phyloP scores from a whole-genome alignment of 2,888 invertebrate species.

The Sphaerophoria taeniata region DNA sequence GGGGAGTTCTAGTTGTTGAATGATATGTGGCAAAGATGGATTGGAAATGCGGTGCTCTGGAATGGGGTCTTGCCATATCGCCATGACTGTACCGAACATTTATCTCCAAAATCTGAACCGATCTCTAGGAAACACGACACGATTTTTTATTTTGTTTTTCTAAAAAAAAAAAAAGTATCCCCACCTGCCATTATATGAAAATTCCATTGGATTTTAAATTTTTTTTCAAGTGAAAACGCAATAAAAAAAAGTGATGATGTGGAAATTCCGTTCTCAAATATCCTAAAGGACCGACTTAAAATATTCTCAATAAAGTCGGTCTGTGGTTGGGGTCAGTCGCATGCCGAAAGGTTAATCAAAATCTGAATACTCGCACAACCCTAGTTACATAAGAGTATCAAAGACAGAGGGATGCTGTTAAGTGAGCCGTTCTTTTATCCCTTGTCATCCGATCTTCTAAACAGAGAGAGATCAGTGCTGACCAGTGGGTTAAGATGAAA shows the following conservation, averaged over 20 bases:
- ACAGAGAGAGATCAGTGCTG: constrained; percentile 14
- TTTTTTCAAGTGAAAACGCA: constrained; percentile 58
- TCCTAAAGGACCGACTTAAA: constrained; percentile 53
- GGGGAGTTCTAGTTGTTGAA: constrained; percentile 30
- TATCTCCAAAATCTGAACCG: constrained; percentile 56
- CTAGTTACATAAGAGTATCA: neutral
- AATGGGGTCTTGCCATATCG: constrained; percentile 10
- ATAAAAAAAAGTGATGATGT: constrained; percentile 73
- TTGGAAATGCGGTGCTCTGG: neutral
- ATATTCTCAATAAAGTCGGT: constrained; percentile 35
- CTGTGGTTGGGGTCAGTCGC: constrained; percentile 52
- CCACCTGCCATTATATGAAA: constrained; percentile 29
- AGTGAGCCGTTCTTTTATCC: constrained; percentile 1
- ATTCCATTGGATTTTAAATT: constrained; percentile 49
- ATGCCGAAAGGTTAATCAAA: constrained; percentile 66
- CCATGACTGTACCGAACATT: constrained; percentile 71
- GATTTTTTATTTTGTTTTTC: constrained; percentile 36
- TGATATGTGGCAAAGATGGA: constrained; percentile 26
- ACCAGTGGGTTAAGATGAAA: constrained; percentile 71
- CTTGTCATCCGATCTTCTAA: constrained; percentile 15
- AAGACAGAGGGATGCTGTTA: constrained; percentile 57
- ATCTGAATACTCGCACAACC: constrained; percentile 29
- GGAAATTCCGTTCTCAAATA: constrained; percentile 65
- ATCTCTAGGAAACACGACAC: constrained; percentile 67
- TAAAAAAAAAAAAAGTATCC: neutral